Base-by-base conservation (phyloP, 2,888 invertebrate species). In the Abrostola tripartita region DNA sequence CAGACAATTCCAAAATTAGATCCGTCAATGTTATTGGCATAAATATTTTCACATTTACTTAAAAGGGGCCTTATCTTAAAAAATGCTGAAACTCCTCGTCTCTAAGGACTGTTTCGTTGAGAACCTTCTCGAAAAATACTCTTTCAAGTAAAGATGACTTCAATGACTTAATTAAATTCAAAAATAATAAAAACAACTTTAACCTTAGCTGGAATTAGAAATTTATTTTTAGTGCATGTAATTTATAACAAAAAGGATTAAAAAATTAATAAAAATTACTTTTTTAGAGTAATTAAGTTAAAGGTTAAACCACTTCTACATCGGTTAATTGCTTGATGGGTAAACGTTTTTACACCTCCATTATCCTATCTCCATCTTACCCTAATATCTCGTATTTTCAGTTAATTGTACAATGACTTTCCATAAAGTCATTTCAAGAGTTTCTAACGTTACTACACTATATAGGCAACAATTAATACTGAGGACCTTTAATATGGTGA, bases 51-150 rank as follows among this genome's bases (percentile, higher is more conserved):
- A 47, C 14, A 14, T 41, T 14, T 9, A 51, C 41, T 53, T 56
- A 47, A 24, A 47, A 47, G 14, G 44, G 44, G 47, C 56, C 73
- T 70, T 70, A 70, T 73, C 73, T 61, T 9, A 61, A 76, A 75
- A 40, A 76, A 49, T 49, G 63, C 53, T 56, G 63, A 63, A 71
- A 51, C 58, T 40, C 74, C 68, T 63, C 63, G 51, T 60, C 57
- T 54, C 71, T 24, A 38, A 76, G 72, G 63, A 67, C 62, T 58
- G 50, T 76, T 65, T 41, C 37, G 41, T 35, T 57, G 61, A 73
- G 50, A 71, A 61, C 58, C 62, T 68, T 61, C 68, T 72, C 49
- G 10, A 55, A 58, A 50, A 76, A 64, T 65, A 60, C 57, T 71
- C 75, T 51, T 71, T 58, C 40, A 53, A 44, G 54, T 37, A 44